Evolutionary conservation across 2,113 vertebrate species (phyloP).

Genomic region (Gopherus flavomarginatus): DNA sequence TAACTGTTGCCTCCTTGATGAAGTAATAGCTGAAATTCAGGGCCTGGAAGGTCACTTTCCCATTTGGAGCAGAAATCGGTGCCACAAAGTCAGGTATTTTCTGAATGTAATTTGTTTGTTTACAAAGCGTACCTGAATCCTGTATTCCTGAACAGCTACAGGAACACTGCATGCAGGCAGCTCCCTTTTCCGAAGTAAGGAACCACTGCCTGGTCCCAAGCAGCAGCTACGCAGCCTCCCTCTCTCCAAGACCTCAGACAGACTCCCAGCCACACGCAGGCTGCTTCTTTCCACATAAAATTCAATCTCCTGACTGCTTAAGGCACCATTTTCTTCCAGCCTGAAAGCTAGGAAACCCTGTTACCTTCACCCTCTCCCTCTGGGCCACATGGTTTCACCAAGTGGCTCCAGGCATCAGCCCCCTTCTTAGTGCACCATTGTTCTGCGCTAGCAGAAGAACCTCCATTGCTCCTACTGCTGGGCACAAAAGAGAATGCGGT

Average conservation of each 20-base stretch:
- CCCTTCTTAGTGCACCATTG: not conserved
- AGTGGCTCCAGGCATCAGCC: not conserved
- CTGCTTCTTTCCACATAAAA: not conserved
- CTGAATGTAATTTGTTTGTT: not conserved
- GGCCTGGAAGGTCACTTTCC: not conserved
- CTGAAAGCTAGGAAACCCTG: not conserved
- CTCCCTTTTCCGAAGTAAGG: not conserved
- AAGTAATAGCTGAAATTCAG: not conserved
- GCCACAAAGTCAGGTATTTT: not conserved
- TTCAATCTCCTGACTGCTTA: not conserved
- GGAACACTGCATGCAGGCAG: not conserved
- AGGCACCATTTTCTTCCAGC: not conserved
- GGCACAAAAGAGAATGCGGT: not conserved
- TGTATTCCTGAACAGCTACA: not conserved
- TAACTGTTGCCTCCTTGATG: not conserved
- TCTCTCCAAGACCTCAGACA: not conserved
- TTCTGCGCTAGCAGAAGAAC: not conserved
- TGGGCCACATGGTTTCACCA: not conserved
- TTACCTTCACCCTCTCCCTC: not conserved
- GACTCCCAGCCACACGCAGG: not conserved
- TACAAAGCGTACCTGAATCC: not conserved
- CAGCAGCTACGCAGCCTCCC: not conserved
- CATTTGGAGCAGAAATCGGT: not conserved
- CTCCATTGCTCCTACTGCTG: not conserved
- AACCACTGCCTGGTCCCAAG: not conserved